Evolutionary conservation across 2,113 vertebrate genomes (phyloP), one percentile per base, ranked within the genome.

Genomic region (Albula goreensis): DNA sequence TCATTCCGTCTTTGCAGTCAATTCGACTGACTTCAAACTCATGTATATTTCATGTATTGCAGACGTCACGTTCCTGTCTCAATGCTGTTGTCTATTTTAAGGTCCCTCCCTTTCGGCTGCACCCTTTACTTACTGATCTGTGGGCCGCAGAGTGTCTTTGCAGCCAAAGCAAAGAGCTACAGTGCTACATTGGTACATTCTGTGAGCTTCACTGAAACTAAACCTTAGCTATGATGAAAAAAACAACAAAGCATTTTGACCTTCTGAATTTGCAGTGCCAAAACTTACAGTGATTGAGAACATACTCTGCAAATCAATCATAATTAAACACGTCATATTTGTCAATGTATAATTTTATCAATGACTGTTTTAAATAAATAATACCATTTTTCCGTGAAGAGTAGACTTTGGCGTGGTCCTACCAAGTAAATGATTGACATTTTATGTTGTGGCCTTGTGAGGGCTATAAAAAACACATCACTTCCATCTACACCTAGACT

Each of bases 1-100:
- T 31, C 70, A 74, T 74, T 74, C 31, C 1, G n/a, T 74, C 70
- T 74, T 74, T n/a, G 70, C 70, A 74, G 70, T 25, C 70, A 31
- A 74, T 74, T 74, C n/a, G 22, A 31, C 70, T 74, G 70, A 25
- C n/a, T 74, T 74, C 70, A 31, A 74, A n/a, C 90, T 92, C 92
- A 93, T 94, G 90, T 88, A 94, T 94, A 92, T 92, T 94, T 92
- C 92, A 95, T 92, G 89, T 85, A 88, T 81, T 83, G 80, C 83
- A 87, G 88, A 74, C 60, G 78, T 74, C 70, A 74, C n/a, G 10
- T 31, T 74, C 22, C 70, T 0, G n/a, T 74, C 31, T 31, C n/a
- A 25, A 74, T 25, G 70, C 70, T 66, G 82, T 49, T 19, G 82
- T 91, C 92, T 93, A 95, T 95, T 94, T 94, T 89, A 89, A 91